Conservation (phyloP, 2,888 invertebrate genomes). For the Agelastica alni region DNA sequence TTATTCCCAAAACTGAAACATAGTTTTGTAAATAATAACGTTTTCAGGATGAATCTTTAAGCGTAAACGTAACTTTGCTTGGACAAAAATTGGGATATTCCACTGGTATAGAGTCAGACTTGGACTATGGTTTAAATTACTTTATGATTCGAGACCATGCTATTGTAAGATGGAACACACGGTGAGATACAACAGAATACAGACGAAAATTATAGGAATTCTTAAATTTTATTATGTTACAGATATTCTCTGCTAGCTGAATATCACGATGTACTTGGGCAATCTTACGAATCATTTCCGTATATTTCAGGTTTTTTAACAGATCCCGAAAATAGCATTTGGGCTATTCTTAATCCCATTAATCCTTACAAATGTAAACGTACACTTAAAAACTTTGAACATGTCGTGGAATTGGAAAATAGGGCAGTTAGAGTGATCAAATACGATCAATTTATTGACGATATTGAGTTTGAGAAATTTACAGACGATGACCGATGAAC, state of each 20-base stretch:
- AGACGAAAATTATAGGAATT: background rate
- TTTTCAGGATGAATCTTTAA: slow-evolving; percentile 16
- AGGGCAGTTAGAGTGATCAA: slow-evolving; percentile 41
- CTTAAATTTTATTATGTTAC: slow-evolving; percentile 22
- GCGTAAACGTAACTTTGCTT: slow-evolving; percentile 43
- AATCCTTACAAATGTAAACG: slow-evolving; percentile 37
- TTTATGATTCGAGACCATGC: slow-evolving; percentile 56
- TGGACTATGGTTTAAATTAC: slow-evolving; percentile 55
- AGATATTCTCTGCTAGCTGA: slow-evolving; percentile 50
- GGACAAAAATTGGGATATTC: slow-evolving; percentile 57
- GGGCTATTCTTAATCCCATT: slow-evolving; percentile 49
- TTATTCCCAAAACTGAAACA: too few species aligned
- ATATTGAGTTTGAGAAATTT: slow-evolving; percentile 16
- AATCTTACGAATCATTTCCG: slow-evolving; percentile 49
- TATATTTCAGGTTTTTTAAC: slow-evolving; percentile 49
- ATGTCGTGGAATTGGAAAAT: slow-evolving; percentile 1
- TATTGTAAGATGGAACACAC: slow-evolving; percentile 57
- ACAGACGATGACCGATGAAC: too few species aligned
- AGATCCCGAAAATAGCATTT: slow-evolving; percentile 46
- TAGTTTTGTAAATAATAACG: too few species aligned
- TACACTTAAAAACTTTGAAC: slow-evolving; percentile 14
- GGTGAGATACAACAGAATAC: slow-evolving; percentile 38
- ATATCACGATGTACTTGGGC: slow-evolving; percentile 48
- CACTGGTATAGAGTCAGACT: slow-evolving; percentile 54
- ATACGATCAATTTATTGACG: slow-evolving; percentile 37